These are phyloP conservation scores for Oegoconia quadripuncta DNA, from an alignment of 2,888 invertebrate species.

Conservation along the genomic window DNA sequence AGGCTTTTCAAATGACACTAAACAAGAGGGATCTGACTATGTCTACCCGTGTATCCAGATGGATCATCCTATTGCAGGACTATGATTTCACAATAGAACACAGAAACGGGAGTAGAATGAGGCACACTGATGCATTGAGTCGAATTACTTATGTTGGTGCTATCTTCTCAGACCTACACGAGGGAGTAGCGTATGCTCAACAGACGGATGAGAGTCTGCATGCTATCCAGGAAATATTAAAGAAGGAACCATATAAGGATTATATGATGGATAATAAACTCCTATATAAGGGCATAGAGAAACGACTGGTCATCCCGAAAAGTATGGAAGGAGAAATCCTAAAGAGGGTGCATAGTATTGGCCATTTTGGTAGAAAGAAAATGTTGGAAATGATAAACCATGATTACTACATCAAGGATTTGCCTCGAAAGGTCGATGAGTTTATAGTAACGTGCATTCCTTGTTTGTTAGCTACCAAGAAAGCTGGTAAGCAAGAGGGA, in stretches of 20 bases:
- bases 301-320: slow-evolving; percentile 32
- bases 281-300: slow-evolving; percentile 22
- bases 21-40: slow-evolving; percentile 26
- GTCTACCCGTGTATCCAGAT: slow-evolving; percentile 22
- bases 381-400: slow-evolving; percentile 13
- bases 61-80: slow-evolving; percentile 18
- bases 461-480: slow-evolving; percentile 21
- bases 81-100: slow-evolving; percentile 17
- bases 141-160: slow-evolving; percentile 9
- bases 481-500: slow-evolving; percentile 35
- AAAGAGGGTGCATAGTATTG: slow-evolving; percentile 18
- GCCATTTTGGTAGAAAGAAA: slow-evolving; percentile 24
- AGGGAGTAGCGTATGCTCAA: slow-evolving; percentile 17
- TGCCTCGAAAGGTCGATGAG: slow-evolving; percentile 20
- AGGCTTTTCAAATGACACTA: slow-evolving; percentile 24
- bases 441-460: slow-evolving; percentile 18
- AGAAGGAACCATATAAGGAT: slow-evolving; percentile 15
- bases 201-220: slow-evolving; percentile 20
- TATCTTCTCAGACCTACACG: slow-evolving; percentile 7
- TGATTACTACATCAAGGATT: slow-evolving; percentile 20
- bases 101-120: slow-evolving; percentile 14
- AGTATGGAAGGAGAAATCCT: slow-evolving; percentile 33
- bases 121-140: slow-evolving; percentile 21
- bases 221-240: slow-evolving; percentile 19
- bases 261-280: slow-evolving; percentile 23